Evolutionary conservation across 2,113 vertebrate genomes (phyloP).

Genomic region (Engystomops pustulosus): DNA sequence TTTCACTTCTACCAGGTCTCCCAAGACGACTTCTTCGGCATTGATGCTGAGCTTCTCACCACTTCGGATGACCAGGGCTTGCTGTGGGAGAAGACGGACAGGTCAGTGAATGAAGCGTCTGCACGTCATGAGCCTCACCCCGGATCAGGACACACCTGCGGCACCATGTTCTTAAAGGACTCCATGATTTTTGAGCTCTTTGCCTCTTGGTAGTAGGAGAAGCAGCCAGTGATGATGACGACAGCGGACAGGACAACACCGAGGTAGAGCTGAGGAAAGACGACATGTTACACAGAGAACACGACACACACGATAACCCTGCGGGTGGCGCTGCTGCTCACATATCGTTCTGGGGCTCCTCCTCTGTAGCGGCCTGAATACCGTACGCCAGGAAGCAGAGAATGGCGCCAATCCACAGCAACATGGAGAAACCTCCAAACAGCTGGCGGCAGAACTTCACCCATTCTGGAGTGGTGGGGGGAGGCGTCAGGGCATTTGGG

Average conservation of each 20-base stretch:
- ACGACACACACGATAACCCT: too few relatives aligned
- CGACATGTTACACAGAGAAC: neutral
- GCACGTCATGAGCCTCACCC: conserved; percentile 18
- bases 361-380: conserved; percentile 82
- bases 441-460: conserved; percentile 96
- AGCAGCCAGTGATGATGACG: conserved; percentile 96
- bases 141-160: conserved; percentile 77
- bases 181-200: conserved; percentile 99
- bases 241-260: conserved; percentile 91
- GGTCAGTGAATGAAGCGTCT: too few relatives aligned
- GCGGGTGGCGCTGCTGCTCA: conserved; percentile 64
- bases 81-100: conserved; percentile 70
- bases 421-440: conserved; percentile 93
- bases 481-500: conserved; percentile 91
- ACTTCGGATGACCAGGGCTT: conserved; percentile 94
- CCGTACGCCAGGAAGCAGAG: conserved; percentile 92
- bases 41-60: conserved; percentile 94
- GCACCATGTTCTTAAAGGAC: conserved; percentile 98
- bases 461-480: conserved; percentile 95
- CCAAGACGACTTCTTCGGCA: conserved; percentile 89
- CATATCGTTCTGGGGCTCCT: conserved; percentile 86
- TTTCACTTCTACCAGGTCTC: conserved; percentile 95
- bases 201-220: conserved; percentile 96
- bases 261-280: conserved; percentile 83
- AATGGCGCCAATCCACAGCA: conserved; percentile 94